Evolutionary conservation across 2,888 invertebrate species (phyloP), one percentile per base, ranked within the genome.

Genomic region (Prosopocoilus inquinatus): DNA sequence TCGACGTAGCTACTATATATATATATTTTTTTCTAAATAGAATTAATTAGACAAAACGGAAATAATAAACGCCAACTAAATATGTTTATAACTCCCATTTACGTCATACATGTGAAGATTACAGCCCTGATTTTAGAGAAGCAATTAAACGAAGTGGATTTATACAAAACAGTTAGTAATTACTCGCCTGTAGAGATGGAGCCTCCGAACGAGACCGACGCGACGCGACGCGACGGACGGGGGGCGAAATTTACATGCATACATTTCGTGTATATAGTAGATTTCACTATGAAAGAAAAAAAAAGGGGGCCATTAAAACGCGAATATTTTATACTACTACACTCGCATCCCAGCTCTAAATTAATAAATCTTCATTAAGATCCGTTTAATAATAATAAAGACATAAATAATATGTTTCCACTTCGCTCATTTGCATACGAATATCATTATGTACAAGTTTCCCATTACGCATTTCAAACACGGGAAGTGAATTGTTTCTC

Each of bases 361-460:
- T 54, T 54, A 49, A 54, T 54, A 54, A 54, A 54, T 54, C 54
- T 54, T 38, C 49, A 49, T 54, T 54, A 54, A 33, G 49, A 49
- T 35, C 38, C 41, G 54, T 54, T 54, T 54, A 49, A 47, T 49
- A 54, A 49, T 54, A 48, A 54, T 54, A 54, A 49, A 49, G 49
- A 36, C 54, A 44, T 54, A 49, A 54, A 54, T 54, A 54, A 20
- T 32, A n/a, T 32, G 47, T 46, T 46, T 32, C 32, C 32, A 32
- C 47, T 28, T 20, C 47, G 12, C 9, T 32, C 13, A 46, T 46
- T 46, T 46, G 13, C 47, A 46, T 46, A 32, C 9, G 32, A 46
- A 46, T 28, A 28, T 28, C 20, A 28, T 28, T 28, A n/a, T n/a
- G n/a, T n/a, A 28, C 20, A 28, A 28, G 20, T 28, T 28, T 28